Percentiles rank a stretch among this genome's conserved stretches.
Conservation (phyloP, 2,113 vertebrate species). For the Dendrocopos noguchii region DNA sequence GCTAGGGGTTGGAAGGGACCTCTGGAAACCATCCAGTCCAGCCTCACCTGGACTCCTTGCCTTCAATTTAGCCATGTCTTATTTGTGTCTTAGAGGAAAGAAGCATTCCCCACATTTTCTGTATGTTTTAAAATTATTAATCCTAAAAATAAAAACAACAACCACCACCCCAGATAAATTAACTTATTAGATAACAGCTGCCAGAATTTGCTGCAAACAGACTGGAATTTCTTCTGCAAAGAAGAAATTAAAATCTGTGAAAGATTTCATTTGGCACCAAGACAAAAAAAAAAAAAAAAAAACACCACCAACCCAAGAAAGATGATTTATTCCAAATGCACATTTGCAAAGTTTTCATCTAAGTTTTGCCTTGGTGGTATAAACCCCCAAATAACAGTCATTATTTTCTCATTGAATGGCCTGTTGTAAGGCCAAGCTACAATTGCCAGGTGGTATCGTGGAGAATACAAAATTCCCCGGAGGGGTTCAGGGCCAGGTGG, state of each 20-base stretch:
- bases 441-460: background rate
- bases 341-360: background rate
- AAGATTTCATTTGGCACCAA: background rate
- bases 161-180: background rate
- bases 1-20: no score
- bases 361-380: background rate
- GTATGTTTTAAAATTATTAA: background rate
- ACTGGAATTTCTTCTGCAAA: background rate
- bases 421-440: background rate
- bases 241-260: background rate
- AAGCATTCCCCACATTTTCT: background rate
- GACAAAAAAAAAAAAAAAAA: background rate
- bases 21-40: background rate
- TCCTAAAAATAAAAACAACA: background rate
- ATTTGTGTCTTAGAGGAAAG: background rate
- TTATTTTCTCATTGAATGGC: background rate
- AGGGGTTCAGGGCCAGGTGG: no score
- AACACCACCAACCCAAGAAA: no score
- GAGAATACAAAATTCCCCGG: background rate
- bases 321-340: background rate
- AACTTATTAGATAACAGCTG: constrained; percentile 4
- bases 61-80: background rate
- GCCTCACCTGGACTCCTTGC: background rate
- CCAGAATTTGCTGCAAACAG: background rate
- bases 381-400: background rate